A percentile compares a stretch with the other conserved stretches of the same genome.
phyloP scores from a whole-genome alignment of 2,113 vertebrate genomes.

The Tetrax tetrax region DNA sequence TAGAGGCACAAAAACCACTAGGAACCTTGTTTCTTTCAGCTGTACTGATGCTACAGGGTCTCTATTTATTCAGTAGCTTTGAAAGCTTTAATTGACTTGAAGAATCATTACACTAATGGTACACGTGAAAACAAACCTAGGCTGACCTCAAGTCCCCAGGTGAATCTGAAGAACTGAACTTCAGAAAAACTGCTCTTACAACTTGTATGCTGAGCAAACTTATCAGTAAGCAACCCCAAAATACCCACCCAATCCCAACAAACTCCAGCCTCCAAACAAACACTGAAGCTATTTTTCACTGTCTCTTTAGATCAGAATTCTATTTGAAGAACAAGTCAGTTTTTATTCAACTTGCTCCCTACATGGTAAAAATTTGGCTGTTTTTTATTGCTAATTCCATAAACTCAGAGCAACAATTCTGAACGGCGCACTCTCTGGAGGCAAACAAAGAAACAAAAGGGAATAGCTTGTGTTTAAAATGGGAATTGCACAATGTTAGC shows the following conservation, averaged over 20 bases:
- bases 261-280: not conserved
- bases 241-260: rapidly evolving
- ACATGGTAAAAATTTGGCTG: rapidly evolving
- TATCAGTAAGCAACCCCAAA: not conserved
- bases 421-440: not conserved
- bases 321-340: not conserved
- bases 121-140: not conserved
- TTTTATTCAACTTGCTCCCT: not conserved
- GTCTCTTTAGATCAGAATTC: not conserved
- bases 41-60: not conserved
- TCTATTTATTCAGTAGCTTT: not conserved
- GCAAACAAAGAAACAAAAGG: not conserved
- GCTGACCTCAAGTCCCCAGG: not conserved
- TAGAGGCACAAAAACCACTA: not conserved
- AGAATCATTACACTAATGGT: not conserved
- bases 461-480: not conserved
- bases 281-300: not conserved
- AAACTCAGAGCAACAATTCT: not conserved
- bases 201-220: not conserved
- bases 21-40: not conserved
- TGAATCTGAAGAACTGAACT: not conserved
- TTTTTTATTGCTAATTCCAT: not conserved
- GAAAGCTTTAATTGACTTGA: not conserved
- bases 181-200: not conserved
- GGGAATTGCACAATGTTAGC: not conserved